These are phyloP conservation scores for Pollenia amentaria DNA, from an alignment of 2,888 invertebrate species.

Conservation along the genomic window DNA sequence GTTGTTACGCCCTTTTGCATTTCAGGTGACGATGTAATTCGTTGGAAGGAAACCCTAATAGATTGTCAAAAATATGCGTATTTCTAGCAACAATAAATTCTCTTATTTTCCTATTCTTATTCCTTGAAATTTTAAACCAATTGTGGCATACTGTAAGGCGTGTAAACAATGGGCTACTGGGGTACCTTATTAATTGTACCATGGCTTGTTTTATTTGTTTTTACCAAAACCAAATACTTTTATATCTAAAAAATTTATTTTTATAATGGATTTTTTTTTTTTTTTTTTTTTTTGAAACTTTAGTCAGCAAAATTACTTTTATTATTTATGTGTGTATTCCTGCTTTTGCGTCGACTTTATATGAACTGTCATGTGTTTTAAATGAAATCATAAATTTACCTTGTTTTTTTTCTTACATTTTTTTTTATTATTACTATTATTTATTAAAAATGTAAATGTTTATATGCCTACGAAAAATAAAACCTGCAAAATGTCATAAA, in stretches of 20 bases:
- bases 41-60: too few species aligned
- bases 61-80: too few species aligned
- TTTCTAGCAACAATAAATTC: too few species aligned
- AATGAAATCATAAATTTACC: conserved; percentile 58
- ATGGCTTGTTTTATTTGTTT: background rate
- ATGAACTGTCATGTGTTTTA: conserved; percentile 33
- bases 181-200: too few species aligned
- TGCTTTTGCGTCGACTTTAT: background rate
- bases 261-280: conserved; percentile 15
- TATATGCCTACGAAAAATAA: conserved; percentile 1
- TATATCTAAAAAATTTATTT: conserved; percentile 12
- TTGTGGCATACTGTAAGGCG: too few species aligned
- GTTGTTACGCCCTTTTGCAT: too few species aligned
- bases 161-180: too few species aligned
- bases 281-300: background rate
- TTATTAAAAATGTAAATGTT: conserved; percentile 28
- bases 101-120: too few species aligned
- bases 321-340: background rate
- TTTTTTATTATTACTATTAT: conserved; percentile 10
- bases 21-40: too few species aligned
- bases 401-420: conserved; percentile 5
- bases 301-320: conserved; percentile 34
- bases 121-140: too few species aligned
- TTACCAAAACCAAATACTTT: too few species aligned
- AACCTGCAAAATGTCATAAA: conserved; percentile 24